Evolutionary conservation across 2,888 invertebrate genomes (phyloP).

Genomic region (Parasteatoda lunata): DNA sequence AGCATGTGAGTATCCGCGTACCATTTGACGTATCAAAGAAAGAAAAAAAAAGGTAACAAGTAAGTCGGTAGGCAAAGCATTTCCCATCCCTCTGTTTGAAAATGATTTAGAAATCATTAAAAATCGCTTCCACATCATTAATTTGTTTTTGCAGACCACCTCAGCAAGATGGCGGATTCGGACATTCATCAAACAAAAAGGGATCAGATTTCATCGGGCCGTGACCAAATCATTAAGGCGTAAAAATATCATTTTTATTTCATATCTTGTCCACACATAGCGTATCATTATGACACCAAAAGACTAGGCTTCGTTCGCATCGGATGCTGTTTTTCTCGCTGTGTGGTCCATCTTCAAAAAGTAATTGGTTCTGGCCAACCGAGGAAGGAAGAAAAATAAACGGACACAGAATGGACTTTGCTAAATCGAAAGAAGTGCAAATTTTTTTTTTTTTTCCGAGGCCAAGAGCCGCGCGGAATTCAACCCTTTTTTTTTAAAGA

Average conservation of each 20-base stretch:
- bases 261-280: conserved; percentile 36
- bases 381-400: conserved; percentile 9
- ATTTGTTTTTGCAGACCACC: neutral
- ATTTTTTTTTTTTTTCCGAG: neutral
- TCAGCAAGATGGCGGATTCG: conserved; percentile 1
- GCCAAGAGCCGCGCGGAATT: neutral
- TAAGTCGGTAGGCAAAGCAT: too few species aligned
- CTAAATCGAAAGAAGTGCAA: neutral
- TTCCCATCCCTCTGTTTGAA: neutral
- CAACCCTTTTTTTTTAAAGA: neutral
- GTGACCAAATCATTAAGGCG: conserved; percentile 51
- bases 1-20: too few species aligned
- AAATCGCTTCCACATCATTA: conserved; percentile 42
- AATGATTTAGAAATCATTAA: conserved; percentile 44
- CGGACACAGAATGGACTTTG: conserved; percentile 1
- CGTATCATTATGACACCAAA: conserved; percentile 61
- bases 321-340: neutral
- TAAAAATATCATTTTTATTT: conserved; percentile 46
- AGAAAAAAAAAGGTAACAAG: too few species aligned
- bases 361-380: conserved; percentile 13
- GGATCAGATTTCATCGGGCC: conserved; percentile 7
- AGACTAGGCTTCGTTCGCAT: conserved; percentile 35
- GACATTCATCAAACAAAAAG: conserved; percentile 20
- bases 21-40: too few species aligned
- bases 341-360: conserved; percentile 37